phyloP scores from a whole-genome alignment of 2,888 invertebrate genomes.

The Trissonchulus sp. region DNA sequence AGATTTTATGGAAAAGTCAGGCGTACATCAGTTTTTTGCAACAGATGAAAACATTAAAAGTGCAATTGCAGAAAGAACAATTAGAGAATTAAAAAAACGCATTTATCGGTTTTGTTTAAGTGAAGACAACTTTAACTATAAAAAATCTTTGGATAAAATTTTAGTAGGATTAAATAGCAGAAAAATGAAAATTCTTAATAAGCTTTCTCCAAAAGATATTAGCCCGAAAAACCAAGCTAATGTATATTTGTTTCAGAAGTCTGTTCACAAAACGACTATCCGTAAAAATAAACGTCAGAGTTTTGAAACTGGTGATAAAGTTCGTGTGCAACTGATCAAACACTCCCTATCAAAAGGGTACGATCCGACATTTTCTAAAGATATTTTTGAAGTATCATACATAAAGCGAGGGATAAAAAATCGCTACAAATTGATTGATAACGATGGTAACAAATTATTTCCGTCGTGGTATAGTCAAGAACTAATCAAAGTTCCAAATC shows the following conservation, averaged over 20 bases:
- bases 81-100: constrained; percentile 11
- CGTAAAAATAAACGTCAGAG: background rate
- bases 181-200: constrained; percentile 20
- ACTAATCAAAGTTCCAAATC: background rate
- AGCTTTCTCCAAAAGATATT: background rate
- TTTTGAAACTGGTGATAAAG: constrained; percentile 18
- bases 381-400: background rate
- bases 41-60: constrained; percentile 24
- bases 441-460: background rate
- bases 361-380: background rate
- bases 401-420: background rate
- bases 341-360: background rate
- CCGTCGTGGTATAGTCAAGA: background rate
- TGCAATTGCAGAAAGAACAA: constrained; percentile 8
- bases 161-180: background rate
- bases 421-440: background rate
- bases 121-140: background rate
- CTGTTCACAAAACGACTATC: background rate
- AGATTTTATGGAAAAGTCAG: background rate
- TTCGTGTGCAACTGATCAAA: constrained; percentile 3
- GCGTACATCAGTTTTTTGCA: constrained; percentile 1
- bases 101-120: constrained; percentile 19
- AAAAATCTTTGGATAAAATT: background rate
- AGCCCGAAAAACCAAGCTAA: constrained; percentile 9
- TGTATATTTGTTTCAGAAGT: background rate